Evolutionary conservation across 2,888 invertebrate genomes (phyloP).

Genomic region (Diloba caeruleocephala): DNA sequence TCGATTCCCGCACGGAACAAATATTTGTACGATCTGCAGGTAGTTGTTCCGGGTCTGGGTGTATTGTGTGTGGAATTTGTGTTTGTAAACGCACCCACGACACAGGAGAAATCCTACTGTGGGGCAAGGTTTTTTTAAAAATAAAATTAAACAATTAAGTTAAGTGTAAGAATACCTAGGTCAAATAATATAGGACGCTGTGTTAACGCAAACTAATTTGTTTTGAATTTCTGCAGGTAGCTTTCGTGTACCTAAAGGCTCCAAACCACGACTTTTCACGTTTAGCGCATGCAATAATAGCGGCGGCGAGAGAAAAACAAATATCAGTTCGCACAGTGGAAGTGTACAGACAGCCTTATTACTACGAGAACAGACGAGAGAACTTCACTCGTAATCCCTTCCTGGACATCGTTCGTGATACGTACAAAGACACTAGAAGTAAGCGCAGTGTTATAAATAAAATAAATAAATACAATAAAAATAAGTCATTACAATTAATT

Average conservation of each 20-base stretch:
- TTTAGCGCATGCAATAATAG: slow-evolving; percentile 93
- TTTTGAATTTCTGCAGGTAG: slow-evolving; percentile 88
- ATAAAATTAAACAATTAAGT: too few relatives aligned
- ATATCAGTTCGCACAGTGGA: slow-evolving; percentile 91
- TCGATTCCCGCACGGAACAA: too few relatives aligned
- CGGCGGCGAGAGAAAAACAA: slow-evolving; percentile 92
- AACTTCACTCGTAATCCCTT: slow-evolving; percentile 96
- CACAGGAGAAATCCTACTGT: too few relatives aligned
- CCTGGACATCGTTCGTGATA: slow-evolving; percentile 93
- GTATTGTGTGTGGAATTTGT: too few relatives aligned
- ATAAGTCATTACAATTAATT: too few relatives aligned
- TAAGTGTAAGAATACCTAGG: too few relatives aligned
- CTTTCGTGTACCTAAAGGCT: slow-evolving; percentile 95
- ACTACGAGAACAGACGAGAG: slow-evolving; percentile 90
- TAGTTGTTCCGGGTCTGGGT: too few relatives aligned
- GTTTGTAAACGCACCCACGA: too few relatives aligned
- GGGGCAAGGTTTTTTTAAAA: too few relatives aligned
- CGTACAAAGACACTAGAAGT: slow-evolving; percentile 96
- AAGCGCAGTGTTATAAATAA: slow-evolving; percentile 73
- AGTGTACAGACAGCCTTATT: slow-evolving; percentile 87
- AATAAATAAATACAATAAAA: slow-evolving; percentile 13
- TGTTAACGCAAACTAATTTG: slow-evolving; percentile 16
- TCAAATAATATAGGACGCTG: background rate
- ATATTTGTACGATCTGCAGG: too few relatives aligned
- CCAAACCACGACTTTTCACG: slow-evolving; percentile 92